These are phyloP conservation scores for Catocala sponsa DNA, from an alignment of 2,888 invertebrate species.

Conservation along the genomic window DNA sequence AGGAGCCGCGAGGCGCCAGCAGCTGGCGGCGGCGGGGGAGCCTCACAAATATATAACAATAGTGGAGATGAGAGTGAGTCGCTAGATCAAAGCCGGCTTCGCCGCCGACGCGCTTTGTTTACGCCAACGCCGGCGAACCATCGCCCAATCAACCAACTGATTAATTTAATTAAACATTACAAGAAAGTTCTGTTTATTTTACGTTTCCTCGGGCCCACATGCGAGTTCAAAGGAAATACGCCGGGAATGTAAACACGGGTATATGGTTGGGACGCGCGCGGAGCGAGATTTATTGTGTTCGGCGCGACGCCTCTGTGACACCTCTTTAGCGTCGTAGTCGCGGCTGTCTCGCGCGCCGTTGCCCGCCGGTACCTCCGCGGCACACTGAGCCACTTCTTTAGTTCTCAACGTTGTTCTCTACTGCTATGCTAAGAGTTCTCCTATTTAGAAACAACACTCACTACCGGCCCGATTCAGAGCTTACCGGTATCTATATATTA, in stretches of 20 bases:
- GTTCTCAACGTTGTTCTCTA: too few relatives aligned
- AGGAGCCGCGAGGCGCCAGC: slow-evolving; percentile 55
- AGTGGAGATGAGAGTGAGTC: slow-evolving; percentile 67
- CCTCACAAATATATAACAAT: slow-evolving; percentile 74
- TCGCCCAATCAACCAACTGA: slow-evolving; percentile 87
- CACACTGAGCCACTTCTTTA: too few relatives aligned
- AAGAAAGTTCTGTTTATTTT: slow-evolving; percentile 87
- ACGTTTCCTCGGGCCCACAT: slow-evolving; percentile 87
- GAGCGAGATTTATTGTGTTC: slow-evolving; percentile 50
- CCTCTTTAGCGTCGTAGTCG: slow-evolving; percentile 20
- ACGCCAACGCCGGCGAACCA: slow-evolving; percentile 81
- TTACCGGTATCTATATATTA: too few relatives aligned
- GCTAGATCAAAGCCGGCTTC: slow-evolving; percentile 80
- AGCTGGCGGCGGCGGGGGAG: slow-evolving; percentile 54
- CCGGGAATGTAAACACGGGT: slow-evolving; percentile 80
- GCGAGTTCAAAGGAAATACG: slow-evolving; percentile 86
- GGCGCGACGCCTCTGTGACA: slow-evolving; percentile 45
- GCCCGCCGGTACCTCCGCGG: too few relatives aligned
- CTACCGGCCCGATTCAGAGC: too few relatives aligned
- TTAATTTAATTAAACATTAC: slow-evolving; percentile 89
- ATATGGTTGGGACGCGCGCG: slow-evolving; percentile 72
- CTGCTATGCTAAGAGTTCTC: too few relatives aligned
- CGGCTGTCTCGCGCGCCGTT: neutral
- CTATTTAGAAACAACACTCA: too few relatives aligned
- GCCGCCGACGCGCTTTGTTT: slow-evolving; percentile 79